Base-by-base conservation (phyloP, 2,888 invertebrate species). In the Branchellion lobata region DNA sequence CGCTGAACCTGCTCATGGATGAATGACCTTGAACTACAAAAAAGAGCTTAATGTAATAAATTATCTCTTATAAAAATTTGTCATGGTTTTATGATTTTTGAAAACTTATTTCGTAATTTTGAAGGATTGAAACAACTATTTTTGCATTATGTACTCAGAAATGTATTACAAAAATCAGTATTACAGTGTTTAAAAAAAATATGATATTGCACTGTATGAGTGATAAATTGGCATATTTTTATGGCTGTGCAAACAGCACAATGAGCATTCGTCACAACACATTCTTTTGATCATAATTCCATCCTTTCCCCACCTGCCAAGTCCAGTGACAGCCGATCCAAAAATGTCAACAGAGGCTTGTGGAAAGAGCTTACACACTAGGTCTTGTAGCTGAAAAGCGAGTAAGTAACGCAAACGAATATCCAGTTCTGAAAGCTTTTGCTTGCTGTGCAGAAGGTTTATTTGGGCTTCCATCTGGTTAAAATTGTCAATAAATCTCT, bases 271-370 rank as follows among this genome's bases (percentile, higher is more conserved):
- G 18, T 27, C 29, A 21, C 11, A 3, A 65, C 27, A 21, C 65
- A 65, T 11, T 3, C 3, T 8, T 11, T 11, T 65, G 29, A 40
- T 14, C 5, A 40, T 40, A 40, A 40, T 40, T 40, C 8, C 40
- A 40, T 81, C 82, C 68, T 80, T 76, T 81, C 81, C 68, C 80
- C 76, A 77, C 47, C 80, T 80, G 8, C 95, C 95, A 87, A 92
- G 94, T 0, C 95, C 93, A 89, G 94, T 95, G 0, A 95, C 92
- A 0, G 94, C 92, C 0, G 95, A 96, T 0, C 96, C 96, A 88
- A 95, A 96, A 0, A 94, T 95, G 8, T 31, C 51, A 47, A 81
- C 77, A 21, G 34, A 21, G 29, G 80, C 75, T 31, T 51, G 31
- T 1, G 76, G 81, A 27, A 83, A 75, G 2, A 82, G 29, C 47